phyloP scores from a whole-genome alignment of 2,888 invertebrate species.

The Scaptomyza tumidula region DNA sequence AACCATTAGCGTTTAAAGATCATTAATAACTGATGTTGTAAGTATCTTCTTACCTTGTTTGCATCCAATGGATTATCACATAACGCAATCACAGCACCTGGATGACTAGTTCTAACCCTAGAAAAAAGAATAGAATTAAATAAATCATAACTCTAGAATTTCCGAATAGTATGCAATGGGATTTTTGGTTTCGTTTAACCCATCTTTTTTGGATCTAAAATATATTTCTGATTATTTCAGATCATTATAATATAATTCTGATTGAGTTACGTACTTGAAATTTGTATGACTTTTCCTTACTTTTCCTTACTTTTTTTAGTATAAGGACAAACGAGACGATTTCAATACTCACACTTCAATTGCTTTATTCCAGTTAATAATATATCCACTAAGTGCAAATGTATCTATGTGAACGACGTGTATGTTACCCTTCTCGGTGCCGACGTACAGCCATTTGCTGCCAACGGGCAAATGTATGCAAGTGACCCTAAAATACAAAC shows the following conservation, averaged over 20 bases:
- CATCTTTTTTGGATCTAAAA: no score
- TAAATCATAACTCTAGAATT: no score
- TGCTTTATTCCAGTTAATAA: constrained; percentile 99
- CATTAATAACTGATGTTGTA: neutral
- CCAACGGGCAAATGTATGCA: constrained; percentile 97
- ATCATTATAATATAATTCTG: no score
- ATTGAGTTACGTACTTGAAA: no score
- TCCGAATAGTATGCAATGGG: no score
- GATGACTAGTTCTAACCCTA: constrained; percentile 97
- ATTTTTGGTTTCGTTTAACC: no score
- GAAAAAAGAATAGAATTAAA: constrained; percentile 78
- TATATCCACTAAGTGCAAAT: constrained; percentile 98
- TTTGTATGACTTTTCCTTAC: no score
- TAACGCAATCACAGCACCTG: constrained; percentile 97
- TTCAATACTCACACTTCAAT: constrained; percentile 96
- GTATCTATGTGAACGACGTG: constrained; percentile 98
- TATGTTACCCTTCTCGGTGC: constrained; percentile 98
- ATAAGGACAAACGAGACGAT: no score
- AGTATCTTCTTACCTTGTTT: constrained; percentile 90
- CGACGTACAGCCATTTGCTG: constrained; percentile 99
- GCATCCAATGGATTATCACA: constrained; percentile 98
- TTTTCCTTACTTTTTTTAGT: no score
- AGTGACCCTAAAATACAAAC: constrained; percentile 89
- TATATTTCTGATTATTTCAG: no score
- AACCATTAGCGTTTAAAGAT: neutral